Evolutionary conservation across 2,113 vertebrate species (phyloP), one percentile per base, ranked within the genome.

Genomic region (Aptenodytes patagonicus): DNA sequence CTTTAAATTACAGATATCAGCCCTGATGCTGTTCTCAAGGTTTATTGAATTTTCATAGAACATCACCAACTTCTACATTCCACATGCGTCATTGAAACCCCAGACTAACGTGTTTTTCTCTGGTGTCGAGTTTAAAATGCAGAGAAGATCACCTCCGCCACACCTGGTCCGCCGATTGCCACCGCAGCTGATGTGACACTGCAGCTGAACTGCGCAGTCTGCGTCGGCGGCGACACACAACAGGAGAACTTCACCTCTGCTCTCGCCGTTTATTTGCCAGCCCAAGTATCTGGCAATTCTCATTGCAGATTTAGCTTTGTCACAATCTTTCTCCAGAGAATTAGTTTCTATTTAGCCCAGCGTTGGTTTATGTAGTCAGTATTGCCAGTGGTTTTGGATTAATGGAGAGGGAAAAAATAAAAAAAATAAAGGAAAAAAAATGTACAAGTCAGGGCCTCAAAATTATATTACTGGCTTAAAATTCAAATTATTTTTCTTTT

Each of bases 1-100:
- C 97, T 96, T 98, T 98, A 98, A 98, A 99, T 99, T 98, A 99
- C 98, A 98, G 96, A 98, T 98, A 98, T 97, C 96, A 96, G 97
- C 96, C 69, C 83, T 91, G 96, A 97, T 96, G 97, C 97, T 87
- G 95, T 96, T 98, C 98, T 97, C 97, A 95, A 96, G 98, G 96
- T 96, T 98, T 98, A 98, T 98, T 98, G 98, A 98, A 98, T 98
- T 98, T 98, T 98, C 95, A 90, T 96, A 91, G 96, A 97, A 95
- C 88, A 93, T 87, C 96, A 97, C 96, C 96, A 93, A 92, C 93
- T 91, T 94, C 85, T 82, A 93, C 91, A 79, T 84, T 93, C 87
- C 83, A 66, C 87, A 73, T 3, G 0, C 93, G 83, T 90, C 94
- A 97, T 10, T 78, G 96, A 95, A 97, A 75, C 44, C 87, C 34